Evolutionary conservation across 2,888 invertebrate genomes (phyloP).

Genomic region (Apamea sordens): DNA sequence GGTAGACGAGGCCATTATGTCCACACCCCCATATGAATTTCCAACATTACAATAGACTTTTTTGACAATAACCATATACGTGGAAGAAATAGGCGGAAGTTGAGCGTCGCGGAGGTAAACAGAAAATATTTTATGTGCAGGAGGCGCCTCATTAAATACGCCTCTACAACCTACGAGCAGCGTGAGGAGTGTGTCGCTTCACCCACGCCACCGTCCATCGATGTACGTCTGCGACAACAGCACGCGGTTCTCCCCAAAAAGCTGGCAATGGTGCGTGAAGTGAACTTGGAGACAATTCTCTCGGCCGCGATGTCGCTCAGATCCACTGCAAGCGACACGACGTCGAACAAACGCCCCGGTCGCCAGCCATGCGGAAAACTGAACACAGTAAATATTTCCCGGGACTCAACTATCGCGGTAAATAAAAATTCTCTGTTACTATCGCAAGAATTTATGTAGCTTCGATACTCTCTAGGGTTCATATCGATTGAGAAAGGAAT

Average conservation of each 20-base stretch:
- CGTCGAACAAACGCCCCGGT: constrained; percentile 43
- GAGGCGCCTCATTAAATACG: constrained; percentile 47
- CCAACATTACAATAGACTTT: constrained; percentile 49
- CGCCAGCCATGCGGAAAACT: constrained; percentile 68
- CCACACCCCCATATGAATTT: constrained; percentile 18
- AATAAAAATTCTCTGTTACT: constrained; percentile 67
- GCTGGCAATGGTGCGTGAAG: constrained; percentile 51
- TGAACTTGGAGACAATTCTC: constrained; percentile 19
- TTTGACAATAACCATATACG: constrained; percentile 59
- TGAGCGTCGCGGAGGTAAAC: constrained; percentile 26
- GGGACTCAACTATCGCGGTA: constrained; percentile 61
- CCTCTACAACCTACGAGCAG: constrained; percentile 5
- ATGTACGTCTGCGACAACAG: constrained; percentile 6
- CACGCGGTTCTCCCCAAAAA: constrained; percentile 20
- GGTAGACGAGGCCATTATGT: constrained; percentile 18
- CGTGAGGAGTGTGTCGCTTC: neutral
- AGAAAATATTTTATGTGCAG: constrained; percentile 54
- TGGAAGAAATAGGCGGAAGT: constrained; percentile 46
- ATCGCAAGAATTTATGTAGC: constrained; percentile 51
- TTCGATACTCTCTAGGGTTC: constrained; percentile 40
- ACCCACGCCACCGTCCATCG: constrained; percentile 11
- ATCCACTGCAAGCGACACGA: constrained; percentile 49
- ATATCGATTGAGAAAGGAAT: constrained; percentile 53
- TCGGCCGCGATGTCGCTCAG: constrained; percentile 6
- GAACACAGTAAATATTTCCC: constrained; percentile 61